Conservation (phyloP, 2,797 vertebrate genomes). For the Hoplostethus mediterraneus region DNA sequence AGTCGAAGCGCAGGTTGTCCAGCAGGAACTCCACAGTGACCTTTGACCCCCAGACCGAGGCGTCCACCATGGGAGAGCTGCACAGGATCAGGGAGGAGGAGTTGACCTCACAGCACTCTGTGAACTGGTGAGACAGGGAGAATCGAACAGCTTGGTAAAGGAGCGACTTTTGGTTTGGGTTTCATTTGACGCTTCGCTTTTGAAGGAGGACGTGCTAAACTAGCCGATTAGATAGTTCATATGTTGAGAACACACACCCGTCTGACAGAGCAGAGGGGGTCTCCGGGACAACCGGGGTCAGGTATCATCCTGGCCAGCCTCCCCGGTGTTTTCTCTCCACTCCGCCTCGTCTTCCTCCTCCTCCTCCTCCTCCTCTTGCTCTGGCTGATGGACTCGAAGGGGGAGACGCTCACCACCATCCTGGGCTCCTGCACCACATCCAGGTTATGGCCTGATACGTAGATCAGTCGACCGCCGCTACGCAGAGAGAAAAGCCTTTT, state of each 20-base stretch:
- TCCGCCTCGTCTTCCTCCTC: constrained; percentile 39
- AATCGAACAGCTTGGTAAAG: background rate
- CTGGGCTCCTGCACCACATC: constrained; percentile 94
- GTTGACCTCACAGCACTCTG: constrained; percentile 90
- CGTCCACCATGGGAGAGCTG: constrained; percentile 88
- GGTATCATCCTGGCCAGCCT: constrained; percentile 80
- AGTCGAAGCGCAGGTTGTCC: constrained; percentile 93
- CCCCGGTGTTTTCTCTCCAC: constrained; percentile 27
- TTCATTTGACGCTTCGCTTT: background rate
- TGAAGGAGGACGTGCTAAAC: background rate
- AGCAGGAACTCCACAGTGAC: constrained; percentile 92
- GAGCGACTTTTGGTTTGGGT: background rate
- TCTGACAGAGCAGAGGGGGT: constrained; percentile 80
- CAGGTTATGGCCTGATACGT: constrained; percentile 90
- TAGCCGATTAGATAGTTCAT: too few relatives aligned
- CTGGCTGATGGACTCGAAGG: constrained; percentile 58
- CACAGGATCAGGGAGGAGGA: constrained; percentile 91
- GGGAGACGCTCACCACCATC: constrained; percentile 89
- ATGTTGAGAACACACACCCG: constrained; percentile 57
- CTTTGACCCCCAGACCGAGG: constrained; percentile 71
- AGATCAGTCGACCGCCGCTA: constrained; percentile 93
- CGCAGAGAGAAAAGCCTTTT: constrained; percentile 29
- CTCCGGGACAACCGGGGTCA: constrained; percentile 79
- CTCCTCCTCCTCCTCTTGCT: constrained; percentile 53
- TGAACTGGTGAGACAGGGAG: constrained; percentile 81